These are phyloP conservation scores for Porites evermanni DNA, from an alignment of 92 coral and sea anemone genomes.

Conservation along the genomic window DNA sequence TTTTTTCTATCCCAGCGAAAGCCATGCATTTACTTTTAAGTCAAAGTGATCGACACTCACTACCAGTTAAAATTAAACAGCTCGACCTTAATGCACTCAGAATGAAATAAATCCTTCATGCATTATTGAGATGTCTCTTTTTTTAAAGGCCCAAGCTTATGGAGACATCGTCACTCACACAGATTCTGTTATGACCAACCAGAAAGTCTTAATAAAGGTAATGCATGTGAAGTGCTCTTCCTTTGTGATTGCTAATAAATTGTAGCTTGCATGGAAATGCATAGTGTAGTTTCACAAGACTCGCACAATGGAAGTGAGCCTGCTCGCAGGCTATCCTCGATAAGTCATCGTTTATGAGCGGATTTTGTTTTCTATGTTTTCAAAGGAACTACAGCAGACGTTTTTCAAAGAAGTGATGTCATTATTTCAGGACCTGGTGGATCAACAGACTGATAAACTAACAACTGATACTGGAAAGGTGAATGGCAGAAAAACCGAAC, in stretches of 20 bases:
- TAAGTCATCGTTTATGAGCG: no score
- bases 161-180: conserved; percentile 41
- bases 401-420: conserved; percentile 51
- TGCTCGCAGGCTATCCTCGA: no score
- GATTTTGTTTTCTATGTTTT: neutral
- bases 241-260: no score
- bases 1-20: no score
- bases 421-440: conserved; percentile 37
- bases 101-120: neutral
- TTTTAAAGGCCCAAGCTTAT: conserved; percentile 52
- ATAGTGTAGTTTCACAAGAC: no score
- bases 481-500: neutral
- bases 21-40: no score
- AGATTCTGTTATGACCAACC: conserved; percentile 43
- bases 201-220: conserved; percentile 59
- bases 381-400: conserved; percentile 41
- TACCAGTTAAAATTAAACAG: no score
- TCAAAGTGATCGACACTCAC: no score
- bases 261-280: no score
- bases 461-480: conserved; percentile 39
- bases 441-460: conserved; percentile 28
- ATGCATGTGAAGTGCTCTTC: no score
- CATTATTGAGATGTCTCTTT: neutral
- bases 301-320: no score
- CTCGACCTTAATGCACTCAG: no score